Base-by-base conservation (phyloP, 2,113 vertebrate species). In the Azemiops feae region DNA sequence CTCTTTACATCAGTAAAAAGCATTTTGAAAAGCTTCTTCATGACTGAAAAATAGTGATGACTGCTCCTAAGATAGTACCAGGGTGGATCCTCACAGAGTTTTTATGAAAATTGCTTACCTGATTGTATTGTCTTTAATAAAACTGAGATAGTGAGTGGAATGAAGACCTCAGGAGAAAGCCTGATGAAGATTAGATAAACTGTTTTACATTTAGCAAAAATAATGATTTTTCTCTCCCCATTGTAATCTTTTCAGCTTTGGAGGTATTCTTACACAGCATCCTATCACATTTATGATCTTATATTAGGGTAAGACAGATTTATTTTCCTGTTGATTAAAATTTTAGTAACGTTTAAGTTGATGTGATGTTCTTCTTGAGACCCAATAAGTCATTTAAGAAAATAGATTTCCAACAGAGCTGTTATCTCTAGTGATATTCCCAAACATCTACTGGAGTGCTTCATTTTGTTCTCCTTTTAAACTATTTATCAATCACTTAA, bases 241-340 rank as follows among this genome's bases (percentile, higher is more conserved):
- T 23, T 89, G 91, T 96, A 52, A 94, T 95, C 94, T 95, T 96
- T 94, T 96, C 97, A 99, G 99, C 96, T 98, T 96, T 99, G 99
- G 99, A 98, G 99, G 97, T 98, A 99, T 93, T 99, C 99, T 57
- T 99, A 97, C 93, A 98, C 97, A 16, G 99, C 99, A 27, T 99
- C 99, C 1, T 99, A 99, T 94, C 97, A 98, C 92, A 98, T 99
- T 96, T 99, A 98, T 91, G 96, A 99, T 96, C 96, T 98, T 94
- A 96, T 95, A 16, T 96, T 95, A 88, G 97, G 97, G 99, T 99
- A 98, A 99, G 98, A 95, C 25, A 52, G 94, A 85, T 58, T n/a
- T 4, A 20, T 55, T 55, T 34, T 89, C 50, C 20, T 64, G 4
- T 87, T 92, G 3, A n/a, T 3, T 64, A 34, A 87, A 52, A 52